A percentile compares a stretch with the other conserved stretches of the same genome.
Evolutionary conservation across 2,113 vertebrate genomes (phyloP).

Genomic region (Euleptes europaea): DNA sequence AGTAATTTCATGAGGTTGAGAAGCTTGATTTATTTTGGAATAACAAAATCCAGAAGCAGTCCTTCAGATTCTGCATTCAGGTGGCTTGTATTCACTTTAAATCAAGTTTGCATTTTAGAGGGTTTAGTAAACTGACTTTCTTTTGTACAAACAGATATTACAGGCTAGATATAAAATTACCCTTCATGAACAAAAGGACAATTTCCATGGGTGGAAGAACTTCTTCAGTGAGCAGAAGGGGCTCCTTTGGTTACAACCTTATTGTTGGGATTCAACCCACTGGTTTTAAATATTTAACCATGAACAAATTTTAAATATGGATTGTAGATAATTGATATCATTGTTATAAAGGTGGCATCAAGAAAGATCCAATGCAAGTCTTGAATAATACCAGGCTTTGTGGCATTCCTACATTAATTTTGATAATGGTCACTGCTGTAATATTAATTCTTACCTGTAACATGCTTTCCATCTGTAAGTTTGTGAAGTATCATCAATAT

Average conservation of each 20-base stretch:
- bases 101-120: neutral
- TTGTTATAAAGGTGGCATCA: neutral
- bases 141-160: neutral
- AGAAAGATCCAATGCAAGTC: constrained; percentile 48
- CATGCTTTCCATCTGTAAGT: constrained; percentile 61
- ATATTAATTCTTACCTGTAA: constrained; percentile 50
- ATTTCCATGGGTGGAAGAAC: neutral
- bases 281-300: neutral
- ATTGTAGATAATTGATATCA: neutral
- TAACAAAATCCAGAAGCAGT: neutral
- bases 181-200: neutral
- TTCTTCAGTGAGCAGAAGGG: neutral
- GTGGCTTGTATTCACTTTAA: neutral
- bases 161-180: neutral
- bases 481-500: constrained; percentile 20
- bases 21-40: neutral
- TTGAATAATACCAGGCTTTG: constrained; percentile 50
- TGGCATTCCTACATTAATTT: constrained; percentile 60
- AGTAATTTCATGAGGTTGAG: neutral
- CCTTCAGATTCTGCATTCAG: neutral
- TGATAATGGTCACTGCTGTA: constrained; percentile 59
- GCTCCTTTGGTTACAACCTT: too few relatives aligned
- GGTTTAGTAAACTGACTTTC: neutral
- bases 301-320: neutral
- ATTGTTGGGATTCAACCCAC: neutral